Base-by-base conservation (phyloP, 2,113 vertebrate species). In the Salvelinus alpinus region DNA sequence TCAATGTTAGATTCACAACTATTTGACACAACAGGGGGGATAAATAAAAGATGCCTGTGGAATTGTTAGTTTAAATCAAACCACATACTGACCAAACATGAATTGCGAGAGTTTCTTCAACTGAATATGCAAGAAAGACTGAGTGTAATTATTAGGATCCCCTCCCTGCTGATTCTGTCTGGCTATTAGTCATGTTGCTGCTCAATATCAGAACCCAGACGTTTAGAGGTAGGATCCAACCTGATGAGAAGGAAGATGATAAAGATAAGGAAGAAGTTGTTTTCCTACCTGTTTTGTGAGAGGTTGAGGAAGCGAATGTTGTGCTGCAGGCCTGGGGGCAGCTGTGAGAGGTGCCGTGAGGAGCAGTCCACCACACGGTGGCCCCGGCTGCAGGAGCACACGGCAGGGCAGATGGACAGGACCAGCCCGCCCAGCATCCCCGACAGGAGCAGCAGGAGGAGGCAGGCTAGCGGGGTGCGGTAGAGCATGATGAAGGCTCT, bases 291-390 rank as follows among this genome's bases (percentile, higher is more conserved):
- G 86, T 99, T 99, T 87, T 95, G 92, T 20, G 97, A 99, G 71
- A 98, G 86, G 75, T 98, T 98, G 88, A 98, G 94, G 75, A 93
- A 88, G 73, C 93, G 94, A 54, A 98, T 95, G 90, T 99, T 99
- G 91, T 96, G 95, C 92, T 98, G 96, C 54, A 99, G 94, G 87
- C 94, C 95, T 0, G 93, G 82, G 8, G 96, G 96, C 78, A 98
- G 91, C 69, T 91, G 76, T 84, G 92, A 93, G 64, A 99, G 92
- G 77, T 94, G 95, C 79, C 91, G 91, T 59, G 92, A 93, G 31
- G 97, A 98, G 82, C 97, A 99, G 91, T 98, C 96, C 87, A 96
- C 96, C 38, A 90, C 92, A 60, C 97, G 95, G 88, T 97, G 93
- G 27, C 95, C 96, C 81, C 94, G 92, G 86, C 93, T 96, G 90